phyloP scores from a whole-genome alignment of 2,113 vertebrate species.

The Trogon melanurus region DNA sequence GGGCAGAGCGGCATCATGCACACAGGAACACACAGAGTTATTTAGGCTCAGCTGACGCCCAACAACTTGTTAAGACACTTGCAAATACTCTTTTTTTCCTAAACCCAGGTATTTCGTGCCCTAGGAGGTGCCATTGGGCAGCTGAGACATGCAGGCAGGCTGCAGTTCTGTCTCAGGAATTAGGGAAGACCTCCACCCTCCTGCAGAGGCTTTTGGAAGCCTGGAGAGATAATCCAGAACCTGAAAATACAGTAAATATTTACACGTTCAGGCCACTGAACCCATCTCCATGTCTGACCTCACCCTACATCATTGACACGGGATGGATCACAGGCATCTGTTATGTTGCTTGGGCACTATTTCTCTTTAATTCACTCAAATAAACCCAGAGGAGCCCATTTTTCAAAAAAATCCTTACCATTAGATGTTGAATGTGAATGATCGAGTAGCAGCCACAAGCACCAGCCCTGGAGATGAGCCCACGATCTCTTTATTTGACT shows the following conservation, averaged over 20 bases:
- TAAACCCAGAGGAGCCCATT: neutral
- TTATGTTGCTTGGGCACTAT: neutral
- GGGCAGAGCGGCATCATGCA: neutral
- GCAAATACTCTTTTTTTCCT: neutral
- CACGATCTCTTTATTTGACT: neutral
- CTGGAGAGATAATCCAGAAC: neutral
- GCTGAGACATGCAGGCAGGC: neutral
- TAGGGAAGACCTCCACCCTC: neutral
- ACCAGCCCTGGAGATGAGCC: accelerated
- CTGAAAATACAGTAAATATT: neutral
- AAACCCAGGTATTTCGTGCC: neutral
- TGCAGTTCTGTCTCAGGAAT: neutral
- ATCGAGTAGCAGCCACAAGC: neutral
- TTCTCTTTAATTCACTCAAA: neutral
- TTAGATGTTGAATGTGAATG: neutral
- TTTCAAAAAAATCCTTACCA: neutral
- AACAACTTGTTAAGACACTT: neutral
- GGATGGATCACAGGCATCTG: neutral
- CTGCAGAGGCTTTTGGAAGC: neutral
- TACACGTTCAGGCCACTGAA: neutral
- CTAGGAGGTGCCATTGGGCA: neutral
- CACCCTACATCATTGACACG: neutral
- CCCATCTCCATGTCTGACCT: neutral
- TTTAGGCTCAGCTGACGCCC: neutral
- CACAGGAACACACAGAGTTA: neutral